Evolutionary conservation across 1,140 invertebrate species (phyloP), one percentile per base, ranked within the genome.

Genomic region (Sinonovacula constricta): DNA sequence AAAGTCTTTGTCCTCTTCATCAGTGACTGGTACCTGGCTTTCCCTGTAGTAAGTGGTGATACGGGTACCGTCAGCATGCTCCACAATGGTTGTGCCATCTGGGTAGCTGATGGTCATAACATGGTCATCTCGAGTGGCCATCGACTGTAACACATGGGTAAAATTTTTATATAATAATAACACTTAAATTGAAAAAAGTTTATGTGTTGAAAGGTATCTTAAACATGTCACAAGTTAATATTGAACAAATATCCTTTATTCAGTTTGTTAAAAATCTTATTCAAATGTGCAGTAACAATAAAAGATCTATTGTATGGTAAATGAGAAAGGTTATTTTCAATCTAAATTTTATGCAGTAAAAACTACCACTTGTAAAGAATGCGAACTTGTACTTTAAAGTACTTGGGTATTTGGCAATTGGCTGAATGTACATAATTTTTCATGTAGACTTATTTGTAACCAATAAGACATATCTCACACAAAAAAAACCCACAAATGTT

Each of bases 1-100:
- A 53, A 78, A 78, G 31, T 87, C 81, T 57, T 80, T 81, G n/a
- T 81, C 79, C 18, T 45, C 84, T 26, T 79, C 79, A 15, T 81
- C 83, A 53, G 81, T 76, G 1, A 70, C 56, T 63, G 84, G 54
- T 14, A 86, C 79, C 65, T 85, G 72, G 26, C 77, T 85, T 56
- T 87, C 85, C 22, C 84, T 75, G 80, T 88, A 88, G 65, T 88
- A 91, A 3, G 85, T 86, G 24, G 89, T 91, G 51, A 91, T 91
- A 18, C 91, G 75, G 10, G 91, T 92, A 31, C 90, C 90, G 75
- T 91, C 90, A n/a, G 76, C 79, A 83, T 91, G 91, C 63, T 91
- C 90, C 30, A 92, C 86, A 30, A 91, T 86, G 18, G 84, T 87
- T 10, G 85, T 88, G 12, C 89, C 90, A 85, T 90, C 88, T 26